These are phyloP conservation scores for Lates calcarifer DNA, from an alignment of 2,113 vertebrate species.

Conservation along the genomic window DNA sequence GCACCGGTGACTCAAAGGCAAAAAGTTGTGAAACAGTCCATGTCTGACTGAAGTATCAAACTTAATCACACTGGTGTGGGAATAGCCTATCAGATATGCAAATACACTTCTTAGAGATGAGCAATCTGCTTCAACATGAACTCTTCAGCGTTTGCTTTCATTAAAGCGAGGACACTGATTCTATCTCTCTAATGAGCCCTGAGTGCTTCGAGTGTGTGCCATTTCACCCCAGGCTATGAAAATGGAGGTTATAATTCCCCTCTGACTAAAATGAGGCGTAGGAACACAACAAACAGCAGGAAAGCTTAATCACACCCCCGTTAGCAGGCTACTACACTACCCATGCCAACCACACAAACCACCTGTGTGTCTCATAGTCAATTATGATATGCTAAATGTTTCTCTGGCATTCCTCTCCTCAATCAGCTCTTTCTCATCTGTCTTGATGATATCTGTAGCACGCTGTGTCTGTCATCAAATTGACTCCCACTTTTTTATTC, in stretches of 20 bases:
- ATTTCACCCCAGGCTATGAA: constrained; percentile 71
- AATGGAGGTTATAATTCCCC: constrained; percentile 67
- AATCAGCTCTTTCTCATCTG: constrained; percentile 70
- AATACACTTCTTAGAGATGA: constrained; percentile 43
- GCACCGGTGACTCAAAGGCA: constrained; percentile 44
- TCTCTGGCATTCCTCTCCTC: constrained; percentile 58
- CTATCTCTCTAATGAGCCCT: constrained; percentile 82
- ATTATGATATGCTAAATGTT: constrained; percentile 50
- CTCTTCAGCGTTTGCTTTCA: constrained; percentile 59
- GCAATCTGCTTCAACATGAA: constrained; percentile 78
- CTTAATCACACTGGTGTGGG: constrained; percentile 27
- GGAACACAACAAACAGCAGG: constrained; percentile 77
- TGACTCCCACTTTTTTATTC: not conserved
- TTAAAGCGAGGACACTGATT: constrained; percentile 79
- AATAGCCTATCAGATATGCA: constrained; percentile 8
- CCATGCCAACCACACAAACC: constrained; percentile 72
- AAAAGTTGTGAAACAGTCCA: constrained; percentile 59
- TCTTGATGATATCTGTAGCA: constrained; percentile 45
- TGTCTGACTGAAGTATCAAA: constrained; percentile 54
- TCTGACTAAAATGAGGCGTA: constrained; percentile 58
- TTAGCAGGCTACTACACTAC: constrained; percentile 69
- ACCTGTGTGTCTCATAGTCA: constrained; percentile 63
- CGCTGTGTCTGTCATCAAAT: constrained; percentile 21
- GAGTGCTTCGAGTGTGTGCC: constrained; percentile 70
- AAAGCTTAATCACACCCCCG: constrained; percentile 61